Conservation (phyloP, 2,888 invertebrate species). For the Meiosimyza platycephala region DNA sequence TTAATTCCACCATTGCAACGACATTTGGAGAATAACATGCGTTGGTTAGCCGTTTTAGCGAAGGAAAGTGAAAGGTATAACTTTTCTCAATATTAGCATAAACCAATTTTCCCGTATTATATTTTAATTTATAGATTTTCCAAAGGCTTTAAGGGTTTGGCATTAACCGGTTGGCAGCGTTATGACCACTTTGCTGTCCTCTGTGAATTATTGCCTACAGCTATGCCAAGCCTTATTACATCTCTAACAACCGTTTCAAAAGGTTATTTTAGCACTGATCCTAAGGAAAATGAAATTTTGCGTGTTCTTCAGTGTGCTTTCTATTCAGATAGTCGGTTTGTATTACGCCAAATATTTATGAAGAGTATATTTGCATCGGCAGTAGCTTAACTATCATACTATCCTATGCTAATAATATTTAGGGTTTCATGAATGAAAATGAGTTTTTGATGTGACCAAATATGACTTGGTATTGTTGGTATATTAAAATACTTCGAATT, state of each 20-base stretch:
- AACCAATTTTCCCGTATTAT: neutral
- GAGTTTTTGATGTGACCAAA: too few species aligned
- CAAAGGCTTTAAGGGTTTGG: slow-evolving; percentile 64
- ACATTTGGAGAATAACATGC: slow-evolving; percentile 77
- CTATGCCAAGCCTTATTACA: slow-evolving; percentile 75
- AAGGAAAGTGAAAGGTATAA: slow-evolving; percentile 69
- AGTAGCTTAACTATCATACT: too few species aligned
- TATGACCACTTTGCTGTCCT: slow-evolving; percentile 79
- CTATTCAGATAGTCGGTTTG: slow-evolving; percentile 62
- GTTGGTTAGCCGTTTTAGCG: slow-evolving; percentile 77
- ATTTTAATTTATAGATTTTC: slow-evolving; percentile 53
- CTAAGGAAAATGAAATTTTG: slow-evolving; percentile 67
- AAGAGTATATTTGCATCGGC: neutral
- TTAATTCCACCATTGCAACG: slow-evolving; percentile 75
- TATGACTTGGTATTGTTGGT: too few species aligned
- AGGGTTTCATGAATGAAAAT: too few species aligned
- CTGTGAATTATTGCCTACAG: slow-evolving; percentile 76
- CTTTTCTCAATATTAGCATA: neutral
- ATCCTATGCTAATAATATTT: too few species aligned
- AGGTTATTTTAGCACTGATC: slow-evolving; percentile 72
- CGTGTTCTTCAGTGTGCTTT: slow-evolving; percentile 71
- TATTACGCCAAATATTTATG: neutral
- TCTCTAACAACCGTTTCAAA: slow-evolving; percentile 71
- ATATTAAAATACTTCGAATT: too few species aligned
- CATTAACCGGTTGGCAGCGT: slow-evolving; percentile 67